Evolutionary conservation across 2,888 invertebrate species (phyloP).

Genomic region (Drosophila putrida): DNA sequence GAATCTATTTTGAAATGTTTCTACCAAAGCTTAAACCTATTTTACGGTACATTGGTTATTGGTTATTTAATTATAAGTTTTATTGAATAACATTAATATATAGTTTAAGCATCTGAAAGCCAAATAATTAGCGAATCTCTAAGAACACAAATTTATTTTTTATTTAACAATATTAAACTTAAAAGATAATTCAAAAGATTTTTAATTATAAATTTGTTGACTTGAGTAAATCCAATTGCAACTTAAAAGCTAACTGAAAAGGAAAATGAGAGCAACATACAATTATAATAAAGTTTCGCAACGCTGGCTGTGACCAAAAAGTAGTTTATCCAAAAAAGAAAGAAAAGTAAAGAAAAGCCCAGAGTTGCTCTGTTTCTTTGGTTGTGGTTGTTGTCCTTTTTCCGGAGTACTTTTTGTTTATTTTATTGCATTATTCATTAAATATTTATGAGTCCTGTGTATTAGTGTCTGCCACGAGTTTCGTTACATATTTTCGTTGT

Average conservation of each 20-base stretch:
- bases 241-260: background rate
- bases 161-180: background rate
- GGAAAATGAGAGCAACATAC: background rate
- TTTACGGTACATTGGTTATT: too few species aligned
- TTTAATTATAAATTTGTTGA: slow-evolving; percentile 1
- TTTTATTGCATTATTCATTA: slow-evolving; percentile 49
- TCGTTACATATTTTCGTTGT: slow-evolving; percentile 27
- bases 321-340: slow-evolving; percentile 8
- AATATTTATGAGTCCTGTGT: slow-evolving; percentile 44
- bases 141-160: too few species aligned
- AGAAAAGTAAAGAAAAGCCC: background rate
- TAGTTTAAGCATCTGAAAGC: too few species aligned
- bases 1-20: too few species aligned
- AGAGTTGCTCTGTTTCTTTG: slow-evolving; percentile 1
- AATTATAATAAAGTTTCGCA: slow-evolving; percentile 4
- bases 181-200: background rate
- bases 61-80: too few species aligned
- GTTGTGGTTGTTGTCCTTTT: slow-evolving; percentile 12
- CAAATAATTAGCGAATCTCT: too few species aligned
- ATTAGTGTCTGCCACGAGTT: slow-evolving; percentile 26
- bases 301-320: background rate
- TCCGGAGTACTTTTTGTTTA: slow-evolving; percentile 31
- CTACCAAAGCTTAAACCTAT: too few species aligned
- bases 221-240: background rate
- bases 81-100: too few species aligned